Base-by-base conservation (phyloP, 2,888 invertebrate species). In the Mesorhabditis spiculigera region DNA sequence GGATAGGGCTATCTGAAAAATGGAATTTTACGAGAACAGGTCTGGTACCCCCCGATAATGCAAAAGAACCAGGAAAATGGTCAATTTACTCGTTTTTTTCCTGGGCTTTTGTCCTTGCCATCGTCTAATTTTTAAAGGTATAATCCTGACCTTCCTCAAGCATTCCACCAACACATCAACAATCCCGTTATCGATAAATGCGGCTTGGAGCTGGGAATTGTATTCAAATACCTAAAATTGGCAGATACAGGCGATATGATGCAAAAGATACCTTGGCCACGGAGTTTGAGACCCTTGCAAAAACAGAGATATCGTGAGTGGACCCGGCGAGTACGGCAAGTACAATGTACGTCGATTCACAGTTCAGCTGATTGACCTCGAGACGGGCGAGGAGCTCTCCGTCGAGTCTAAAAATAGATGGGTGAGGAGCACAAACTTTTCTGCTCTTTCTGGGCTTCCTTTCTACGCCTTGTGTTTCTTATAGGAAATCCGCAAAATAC, bases 211-310 rank as follows among this genome's bases (percentile, higher is more conserved):
- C 5, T 78, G 78, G 28, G 72, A 73, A 71, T 83, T 81, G 65
- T 79, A 71, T n/a, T 80, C 79, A 73, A 82, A 84, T 5, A 82
- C 75, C 81, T 82, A 43, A 67, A 28, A 28, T 1, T 28, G 28
- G 28, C 28, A 28, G 28, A 75, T 50, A 67, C 8, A 45, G 43
- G 50, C 5, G n/a, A 43, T 66, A 66, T 28, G 8, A 63, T 16
- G 10, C 45, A 43, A 41, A 66, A 13, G 10, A 43, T 28, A 58
- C 16, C 42, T 63, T 68, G 1, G 78, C 75, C 3, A 84, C 68
- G 5, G 82, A 76, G 6, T 81, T 81, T 45, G 79, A 78, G 8
- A 84, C 78, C 41, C 77, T 82, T 78, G 82, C 81, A 67, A 84
- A 83, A 4, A 84, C 71, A 0, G 78, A 66, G 28, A 74, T 71